A percentile compares a stretch with the other conserved stretches of the same genome.
Conservation (phyloP, 2,797 vertebrate genomes). For the Halcyon badia region DNA sequence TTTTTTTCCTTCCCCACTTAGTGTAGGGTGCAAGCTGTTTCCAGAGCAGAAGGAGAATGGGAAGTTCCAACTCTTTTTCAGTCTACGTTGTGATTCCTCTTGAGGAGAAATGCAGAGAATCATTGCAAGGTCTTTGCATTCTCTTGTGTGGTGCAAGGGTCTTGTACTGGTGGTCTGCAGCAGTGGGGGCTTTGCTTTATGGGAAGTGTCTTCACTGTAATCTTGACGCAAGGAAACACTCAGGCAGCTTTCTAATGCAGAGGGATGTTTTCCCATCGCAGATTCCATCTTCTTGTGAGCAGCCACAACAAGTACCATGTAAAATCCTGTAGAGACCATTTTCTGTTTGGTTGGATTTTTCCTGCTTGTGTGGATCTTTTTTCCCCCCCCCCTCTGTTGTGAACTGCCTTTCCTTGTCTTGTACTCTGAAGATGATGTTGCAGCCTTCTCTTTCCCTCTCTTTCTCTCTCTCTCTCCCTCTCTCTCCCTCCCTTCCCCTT, state of each 20-base stretch:
- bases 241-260: neutral
- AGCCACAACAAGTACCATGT: neutral
- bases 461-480: neutral
- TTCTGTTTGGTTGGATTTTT: neutral
- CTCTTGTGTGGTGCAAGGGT: neutral
- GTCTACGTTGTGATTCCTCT: neutral
- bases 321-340: neutral
- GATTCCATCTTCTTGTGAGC: neutral
- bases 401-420: constrained; percentile 70
- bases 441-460: constrained; percentile 73
- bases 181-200: neutral
- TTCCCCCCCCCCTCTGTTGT: constrained; percentile 48
- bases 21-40: neutral
- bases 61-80: neutral
- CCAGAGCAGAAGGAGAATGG: neutral
- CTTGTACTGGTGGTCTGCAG: neutral
- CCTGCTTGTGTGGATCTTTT: constrained; percentile 26
- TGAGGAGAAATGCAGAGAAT: neutral
- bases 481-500: neutral
- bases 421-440: constrained; percentile 72
- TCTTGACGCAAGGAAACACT: neutral
- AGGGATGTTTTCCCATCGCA: neutral
- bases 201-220: neutral
- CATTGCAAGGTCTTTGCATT: neutral
- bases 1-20: fast-evolving